Evolutionary conservation across 64 coral and sea anemone species (phyloP), one percentile per base, ranked within the genome.

Genomic region (Montipora sp.): DNA sequence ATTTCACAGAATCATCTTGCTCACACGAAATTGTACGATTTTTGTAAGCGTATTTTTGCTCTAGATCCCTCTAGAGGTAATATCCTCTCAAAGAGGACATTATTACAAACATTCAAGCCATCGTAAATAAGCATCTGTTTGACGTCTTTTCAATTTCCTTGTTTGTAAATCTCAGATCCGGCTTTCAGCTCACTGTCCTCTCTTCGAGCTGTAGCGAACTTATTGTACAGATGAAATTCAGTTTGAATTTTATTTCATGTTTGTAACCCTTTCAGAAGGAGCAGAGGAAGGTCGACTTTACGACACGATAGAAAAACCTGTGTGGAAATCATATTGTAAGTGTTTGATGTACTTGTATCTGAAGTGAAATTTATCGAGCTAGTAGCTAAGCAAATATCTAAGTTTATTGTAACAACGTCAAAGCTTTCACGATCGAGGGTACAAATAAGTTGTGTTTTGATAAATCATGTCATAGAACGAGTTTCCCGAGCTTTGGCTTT

Each of bases 241-340:
- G 4, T 22, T 6, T 3, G 1, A 21, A 48, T 19, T 21, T 85
- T 50, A 8, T n/a, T 49, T 71, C 7, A 69, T 50, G 19, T 11
- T 21, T 10, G 16, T 49, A 71, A 5, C 19, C 15, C 13, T 78
- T 85, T 85, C 46, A 85, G 82, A 85, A 51, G 9, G 14, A 47
- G 80, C 74, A 73, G 84, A 70, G 20, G 83, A 87, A 53, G 91
- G 91, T 79, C 82, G 91, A 7, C 61, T 87, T 16, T 93, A 93
- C 75, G 91, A 87, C 50, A 93, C 91, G 5, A 74, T 93, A 14
- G 91, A 88, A 58, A 61, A 88, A 36, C 83, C 91, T 5, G 51
- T 80, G 4, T 93, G 91, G 91, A 93, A 93, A 22, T 93, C 91
- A 5, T 93, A 93, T n/a, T 66, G 91, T 93, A 81, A 93, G 91